Evolutionary conservation across 2,888 invertebrate genomes (phyloP).

Genomic region (Bedellia somnulentella): DNA sequence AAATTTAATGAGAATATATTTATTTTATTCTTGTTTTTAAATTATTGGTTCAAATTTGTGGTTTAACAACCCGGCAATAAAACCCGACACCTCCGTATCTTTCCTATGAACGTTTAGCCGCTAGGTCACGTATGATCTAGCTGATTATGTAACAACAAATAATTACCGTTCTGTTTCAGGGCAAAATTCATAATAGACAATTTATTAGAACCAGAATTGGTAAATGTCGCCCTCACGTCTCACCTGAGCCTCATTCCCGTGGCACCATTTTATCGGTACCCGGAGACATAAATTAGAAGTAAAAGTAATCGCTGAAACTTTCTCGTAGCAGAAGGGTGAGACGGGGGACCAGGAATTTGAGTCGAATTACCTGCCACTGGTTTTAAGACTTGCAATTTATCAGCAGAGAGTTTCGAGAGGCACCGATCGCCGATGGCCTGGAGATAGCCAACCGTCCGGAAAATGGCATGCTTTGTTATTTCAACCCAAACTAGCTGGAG

Average conservation of each 20-base stretch:
- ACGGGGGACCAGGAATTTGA: conserved; percentile 37
- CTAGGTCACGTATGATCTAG: too few relatives aligned
- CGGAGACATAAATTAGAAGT: conserved; percentile 49
- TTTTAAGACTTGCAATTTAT: conserved; percentile 66
- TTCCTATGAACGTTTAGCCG: too few relatives aligned
- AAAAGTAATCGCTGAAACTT: conserved; percentile 57
- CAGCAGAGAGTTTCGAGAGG: conserved; percentile 42
- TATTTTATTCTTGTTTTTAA: too few relatives aligned
- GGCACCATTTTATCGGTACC: conserved; percentile 40
- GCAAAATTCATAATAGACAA: too few relatives aligned
- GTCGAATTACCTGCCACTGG: conserved; percentile 65
- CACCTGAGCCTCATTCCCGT: conserved; percentile 40
- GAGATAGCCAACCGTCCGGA: conserved; percentile 22
- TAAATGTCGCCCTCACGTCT: too few relatives aligned
- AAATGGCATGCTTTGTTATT: conserved; percentile 21
- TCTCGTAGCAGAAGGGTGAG: conserved; percentile 29
- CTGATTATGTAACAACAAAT: too few relatives aligned
- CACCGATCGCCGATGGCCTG: conserved; percentile 10
- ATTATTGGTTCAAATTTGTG: too few relatives aligned
- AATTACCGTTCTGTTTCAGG: too few relatives aligned
- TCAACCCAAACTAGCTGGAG: conserved; percentile 4
- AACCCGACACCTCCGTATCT: too few relatives aligned
- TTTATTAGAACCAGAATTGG: too few relatives aligned
- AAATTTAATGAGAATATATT: too few relatives aligned
- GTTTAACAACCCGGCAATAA: too few relatives aligned